Percentiles rank a stretch among this genome's conserved stretches.
phyloP scores from a whole-genome alignment of 2,113 vertebrate species.

The Toxotes chatareus region DNA sequence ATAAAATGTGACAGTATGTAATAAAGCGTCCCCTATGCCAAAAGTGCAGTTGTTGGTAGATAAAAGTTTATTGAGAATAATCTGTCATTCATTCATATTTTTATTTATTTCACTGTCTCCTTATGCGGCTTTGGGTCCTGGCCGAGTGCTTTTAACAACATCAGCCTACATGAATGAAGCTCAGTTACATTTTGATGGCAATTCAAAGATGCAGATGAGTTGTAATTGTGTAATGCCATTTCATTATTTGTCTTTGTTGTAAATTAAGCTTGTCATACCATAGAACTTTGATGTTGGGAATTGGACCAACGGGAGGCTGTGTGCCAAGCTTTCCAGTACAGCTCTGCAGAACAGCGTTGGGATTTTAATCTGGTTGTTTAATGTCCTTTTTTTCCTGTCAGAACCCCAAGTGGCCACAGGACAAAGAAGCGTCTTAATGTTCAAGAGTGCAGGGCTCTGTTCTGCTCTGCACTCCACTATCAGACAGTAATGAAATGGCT shows the following conservation, averaged over 20 bases:
- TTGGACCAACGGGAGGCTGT: background rate
- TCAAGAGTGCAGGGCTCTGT: background rate
- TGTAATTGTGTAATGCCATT: background rate
- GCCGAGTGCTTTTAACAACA: background rate
- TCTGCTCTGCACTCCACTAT: slow-evolving; percentile 27
- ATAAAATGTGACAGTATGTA: slow-evolving; percentile 38
- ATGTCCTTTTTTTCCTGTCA: slow-evolving; percentile 26
- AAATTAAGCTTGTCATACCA: background rate
- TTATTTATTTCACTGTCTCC: background rate
- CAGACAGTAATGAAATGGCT: slow-evolving; percentile 36
- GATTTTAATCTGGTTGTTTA: slow-evolving; percentile 20
- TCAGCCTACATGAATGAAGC: background rate
- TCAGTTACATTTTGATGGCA: background rate
- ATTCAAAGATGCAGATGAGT: background rate
- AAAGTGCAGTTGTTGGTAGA: slow-evolving; percentile 1
- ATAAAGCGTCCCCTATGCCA: background rate
- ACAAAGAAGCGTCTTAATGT: slow-evolving; percentile 17
- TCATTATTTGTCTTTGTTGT: background rate
- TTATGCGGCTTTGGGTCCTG: background rate
- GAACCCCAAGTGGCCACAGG: slow-evolving; percentile 15
- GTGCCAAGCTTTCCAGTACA: background rate
- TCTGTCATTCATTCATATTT: background rate
- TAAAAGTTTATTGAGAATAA: background rate
- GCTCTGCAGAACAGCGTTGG: background rate
- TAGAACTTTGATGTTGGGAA: background rate